phyloP scores from a whole-genome alignment of 1,140 invertebrate species.

The Hyles vespertilio region DNA sequence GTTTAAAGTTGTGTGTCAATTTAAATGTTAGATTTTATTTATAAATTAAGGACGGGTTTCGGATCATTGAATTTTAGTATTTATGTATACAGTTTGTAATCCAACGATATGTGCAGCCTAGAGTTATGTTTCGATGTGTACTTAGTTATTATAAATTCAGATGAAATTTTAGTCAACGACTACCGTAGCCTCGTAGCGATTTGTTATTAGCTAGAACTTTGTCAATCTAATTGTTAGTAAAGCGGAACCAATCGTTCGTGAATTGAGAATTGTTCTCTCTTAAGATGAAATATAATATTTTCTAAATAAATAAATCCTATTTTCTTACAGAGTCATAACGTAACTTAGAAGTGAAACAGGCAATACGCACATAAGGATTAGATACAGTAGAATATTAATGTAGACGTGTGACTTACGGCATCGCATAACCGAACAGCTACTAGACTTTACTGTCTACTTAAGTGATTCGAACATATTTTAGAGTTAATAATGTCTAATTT shows the following conservation, averaged over 20 bases:
- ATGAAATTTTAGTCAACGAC: slow-evolving; percentile 50
- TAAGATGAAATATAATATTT: slow-evolving; percentile 63
- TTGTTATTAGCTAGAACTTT: slow-evolving; percentile 55
- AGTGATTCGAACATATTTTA: slow-evolving; percentile 17
- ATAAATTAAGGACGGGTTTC: slow-evolving; percentile 58
- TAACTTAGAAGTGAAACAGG: slow-evolving; percentile 58
- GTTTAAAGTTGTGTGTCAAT: slow-evolving; percentile 37
- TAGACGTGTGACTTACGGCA: slow-evolving; percentile 30
- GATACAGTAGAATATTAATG: slow-evolving; percentile 34
- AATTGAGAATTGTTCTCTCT: slow-evolving; percentile 56
- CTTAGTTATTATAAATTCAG: slow-evolving; percentile 37
- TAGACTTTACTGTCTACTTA: slow-evolving; percentile 5
- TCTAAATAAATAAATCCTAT: slow-evolving; percentile 69
- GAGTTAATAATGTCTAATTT: slow-evolving; percentile 2
- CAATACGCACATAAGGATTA: slow-evolving; percentile 60
- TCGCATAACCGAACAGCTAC: slow-evolving; percentile 12
- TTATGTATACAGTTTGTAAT: slow-evolving; percentile 31
- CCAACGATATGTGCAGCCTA: slow-evolving; percentile 50
- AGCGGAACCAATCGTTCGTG: slow-evolving; percentile 60
- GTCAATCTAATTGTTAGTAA: slow-evolving; percentile 49
- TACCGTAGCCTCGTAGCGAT: slow-evolving; percentile 58
- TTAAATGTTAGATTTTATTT: slow-evolving; percentile 50
- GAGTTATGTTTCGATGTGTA: slow-evolving; percentile 42
- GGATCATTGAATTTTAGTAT: slow-evolving; percentile 59
- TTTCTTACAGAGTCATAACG: slow-evolving; percentile 66